Percentiles rank a stretch among this genome's conserved stretches.
phyloP scores from a whole-genome alignment of 2,113 vertebrate genomes.

The Neolamprologus fasciatus region DNA sequence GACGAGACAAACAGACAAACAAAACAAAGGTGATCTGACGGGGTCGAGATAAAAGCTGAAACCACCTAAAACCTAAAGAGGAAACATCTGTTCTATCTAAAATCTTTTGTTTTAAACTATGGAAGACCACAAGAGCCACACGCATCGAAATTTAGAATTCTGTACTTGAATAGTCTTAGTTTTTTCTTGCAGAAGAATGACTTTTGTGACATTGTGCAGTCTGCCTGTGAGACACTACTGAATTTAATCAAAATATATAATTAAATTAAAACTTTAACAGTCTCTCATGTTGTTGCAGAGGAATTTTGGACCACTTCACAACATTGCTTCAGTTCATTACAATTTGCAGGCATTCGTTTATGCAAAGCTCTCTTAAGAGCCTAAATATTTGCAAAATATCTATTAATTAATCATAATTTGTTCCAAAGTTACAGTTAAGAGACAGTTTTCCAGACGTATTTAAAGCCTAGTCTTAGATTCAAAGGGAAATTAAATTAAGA shows the following conservation, averaged over 20 bases:
- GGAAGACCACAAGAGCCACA: neutral
- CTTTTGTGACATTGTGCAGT: neutral
- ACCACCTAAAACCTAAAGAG: neutral
- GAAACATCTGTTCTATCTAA: neutral
- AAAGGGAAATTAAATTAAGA: neutral
- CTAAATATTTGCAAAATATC: neutral
- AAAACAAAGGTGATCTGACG: neutral
- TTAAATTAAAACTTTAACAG: neutral
- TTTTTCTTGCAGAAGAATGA: neutral
- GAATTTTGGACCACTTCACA: neutral
- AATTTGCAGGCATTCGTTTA: accelerated
- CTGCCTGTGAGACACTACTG: neutral
- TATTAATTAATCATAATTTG: accelerated
- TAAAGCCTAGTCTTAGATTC: neutral
- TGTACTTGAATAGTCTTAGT: neutral
- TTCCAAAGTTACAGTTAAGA: neutral
- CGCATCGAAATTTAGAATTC: neutral
- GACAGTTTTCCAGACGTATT: neutral
- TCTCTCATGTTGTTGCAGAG: neutral
- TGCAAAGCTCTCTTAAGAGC: neutral
- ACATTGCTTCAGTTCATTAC: neutral
- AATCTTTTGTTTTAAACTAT: neutral
- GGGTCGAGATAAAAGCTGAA: accelerated
- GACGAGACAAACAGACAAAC: neutral
- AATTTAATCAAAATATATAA: neutral